phyloP scores from a whole-genome alignment of 2,888 invertebrate genomes.

The Trichopoda pennipes region DNA sequence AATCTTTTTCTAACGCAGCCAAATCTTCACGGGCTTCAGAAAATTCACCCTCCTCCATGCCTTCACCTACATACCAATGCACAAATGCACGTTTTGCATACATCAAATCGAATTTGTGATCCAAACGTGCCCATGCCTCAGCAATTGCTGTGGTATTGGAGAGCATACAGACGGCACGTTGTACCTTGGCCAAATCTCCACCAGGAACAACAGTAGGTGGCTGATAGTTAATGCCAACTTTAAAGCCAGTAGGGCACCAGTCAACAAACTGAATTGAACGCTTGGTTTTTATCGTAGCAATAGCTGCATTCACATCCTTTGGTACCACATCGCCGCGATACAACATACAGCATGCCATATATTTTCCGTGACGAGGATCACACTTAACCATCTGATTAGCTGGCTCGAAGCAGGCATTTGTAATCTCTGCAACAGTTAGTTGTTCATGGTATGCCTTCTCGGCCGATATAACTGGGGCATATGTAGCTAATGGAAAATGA shows the following conservation, averaged over 20 bases:
- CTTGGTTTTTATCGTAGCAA: conserved; percentile 97
- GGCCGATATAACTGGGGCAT: conserved; percentile 95
- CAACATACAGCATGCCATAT: conserved; percentile 97
- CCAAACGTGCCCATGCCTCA: conserved; percentile 96
- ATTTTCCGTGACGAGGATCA: conserved; percentile 93
- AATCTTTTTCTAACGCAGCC: conserved; percentile 89
- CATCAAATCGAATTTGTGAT: conserved; percentile 98
- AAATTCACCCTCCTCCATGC: conserved; percentile 94
- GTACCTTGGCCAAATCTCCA: conserved; percentile 95
- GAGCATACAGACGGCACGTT: conserved; percentile 97
- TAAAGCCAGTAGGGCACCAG: conserved; percentile 92
- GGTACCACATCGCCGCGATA: conserved; percentile 96
- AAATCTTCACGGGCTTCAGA: conserved; percentile 93
- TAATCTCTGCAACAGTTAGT: conserved; percentile 94
- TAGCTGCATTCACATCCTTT: conserved; percentile 95
- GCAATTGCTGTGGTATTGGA: conserved; percentile 98
- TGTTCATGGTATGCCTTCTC: conserved; percentile 97
- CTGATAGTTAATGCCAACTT: conserved; percentile 94
- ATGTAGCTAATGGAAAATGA: conserved; percentile 95
- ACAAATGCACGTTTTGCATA: conserved; percentile 97
- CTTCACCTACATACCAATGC: conserved; percentile 95
- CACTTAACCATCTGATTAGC: conserved; percentile 97
- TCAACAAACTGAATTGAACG: conserved; percentile 94
- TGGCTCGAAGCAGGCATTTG: conserved; percentile 97
- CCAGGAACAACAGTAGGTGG: conserved; percentile 95